These are phyloP conservation scores for Myathropa florea DNA, from an alignment of 2,888 invertebrate species.

Conservation along the genomic window DNA sequence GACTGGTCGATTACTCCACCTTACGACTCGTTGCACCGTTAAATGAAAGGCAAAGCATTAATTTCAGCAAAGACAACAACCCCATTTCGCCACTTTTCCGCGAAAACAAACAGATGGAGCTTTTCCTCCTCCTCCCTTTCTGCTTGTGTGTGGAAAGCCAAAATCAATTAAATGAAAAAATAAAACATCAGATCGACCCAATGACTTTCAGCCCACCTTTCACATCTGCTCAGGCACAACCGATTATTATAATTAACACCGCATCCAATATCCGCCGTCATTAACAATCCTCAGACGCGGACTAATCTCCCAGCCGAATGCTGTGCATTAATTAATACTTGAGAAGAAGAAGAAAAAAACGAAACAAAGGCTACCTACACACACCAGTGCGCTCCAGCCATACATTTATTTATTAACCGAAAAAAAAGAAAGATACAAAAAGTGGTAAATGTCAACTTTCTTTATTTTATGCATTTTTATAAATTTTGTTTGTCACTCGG, in stretches of 20 bases:
- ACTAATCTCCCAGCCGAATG: neutral
- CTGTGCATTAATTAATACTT: slow-evolving; percentile 33
- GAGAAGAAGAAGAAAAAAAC: slow-evolving; percentile 13
- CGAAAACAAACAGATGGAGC: neutral
- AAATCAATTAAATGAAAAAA: neutral
- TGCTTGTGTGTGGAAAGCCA: neutral
- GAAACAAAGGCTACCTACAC: neutral
- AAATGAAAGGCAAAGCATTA: neutral
- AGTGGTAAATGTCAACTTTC: slow-evolving; percentile 67
- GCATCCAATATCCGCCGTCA: slow-evolving; percentile 21
- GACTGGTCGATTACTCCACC: too few relatives aligned
- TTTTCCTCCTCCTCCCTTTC: neutral
- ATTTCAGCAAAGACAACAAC: neutral
- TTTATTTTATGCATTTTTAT: slow-evolving; percentile 66
- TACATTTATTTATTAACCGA: neutral
- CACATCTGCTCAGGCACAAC: neutral
- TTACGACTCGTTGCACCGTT: neutral
- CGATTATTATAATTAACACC: neutral
- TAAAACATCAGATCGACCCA: neutral
- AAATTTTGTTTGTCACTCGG: slow-evolving; percentile 15
- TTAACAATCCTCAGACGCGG: slow-evolving; percentile 2
- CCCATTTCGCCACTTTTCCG: neutral
- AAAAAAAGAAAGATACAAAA: slow-evolving; percentile 3
- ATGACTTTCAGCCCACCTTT: slow-evolving; percentile 14
- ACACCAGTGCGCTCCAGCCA: neutral